These are phyloP conservation scores for Patella vulgata DNA, from an alignment of 1,140 invertebrate species.

Conservation along the genomic window DNA sequence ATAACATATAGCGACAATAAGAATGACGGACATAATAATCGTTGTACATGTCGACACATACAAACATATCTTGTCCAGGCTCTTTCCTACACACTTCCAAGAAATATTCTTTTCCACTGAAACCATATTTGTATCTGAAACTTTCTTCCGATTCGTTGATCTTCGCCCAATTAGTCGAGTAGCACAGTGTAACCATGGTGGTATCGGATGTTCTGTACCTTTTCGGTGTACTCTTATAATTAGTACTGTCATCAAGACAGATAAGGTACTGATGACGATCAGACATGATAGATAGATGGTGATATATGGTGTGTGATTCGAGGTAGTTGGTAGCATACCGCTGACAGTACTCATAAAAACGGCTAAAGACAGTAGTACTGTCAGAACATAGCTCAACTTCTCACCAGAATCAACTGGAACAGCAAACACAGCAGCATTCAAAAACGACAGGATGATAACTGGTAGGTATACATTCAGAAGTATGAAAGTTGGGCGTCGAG, in stretches of 20 bases:
- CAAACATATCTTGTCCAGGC: too few species aligned
- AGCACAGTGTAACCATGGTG: too few species aligned
- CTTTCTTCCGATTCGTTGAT: too few species aligned
- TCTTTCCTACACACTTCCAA: too few species aligned
- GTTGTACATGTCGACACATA: too few species aligned
- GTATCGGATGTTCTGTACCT: too few species aligned
- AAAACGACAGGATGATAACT: slow-evolving; percentile 11
- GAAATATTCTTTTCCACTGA: too few species aligned
- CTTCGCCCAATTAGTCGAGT: too few species aligned
- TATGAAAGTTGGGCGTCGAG: slow-evolving; percentile 3
- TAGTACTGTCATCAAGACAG: background rate
- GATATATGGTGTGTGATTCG: background rate
- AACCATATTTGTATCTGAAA: too few species aligned
- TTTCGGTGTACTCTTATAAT: background rate
- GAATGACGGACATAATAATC: too few species aligned
- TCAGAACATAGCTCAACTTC: slow-evolving; percentile 16
- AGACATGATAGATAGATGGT: background rate
- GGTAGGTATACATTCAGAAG: slow-evolving; percentile 16
- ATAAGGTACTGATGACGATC: background rate
- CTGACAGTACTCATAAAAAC: slow-evolving; percentile 3
- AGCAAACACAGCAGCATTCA: slow-evolving; percentile 17
- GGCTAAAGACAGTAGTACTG: slow-evolving; percentile 9
- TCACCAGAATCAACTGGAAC: slow-evolving; percentile 19
- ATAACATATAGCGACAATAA: too few species aligned
- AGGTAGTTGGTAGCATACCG: background rate